These are phyloP conservation scores for Rhynchonycteris naso DNA, from an alignment of 2,797 vertebrate species.

Conservation along the genomic window DNA sequence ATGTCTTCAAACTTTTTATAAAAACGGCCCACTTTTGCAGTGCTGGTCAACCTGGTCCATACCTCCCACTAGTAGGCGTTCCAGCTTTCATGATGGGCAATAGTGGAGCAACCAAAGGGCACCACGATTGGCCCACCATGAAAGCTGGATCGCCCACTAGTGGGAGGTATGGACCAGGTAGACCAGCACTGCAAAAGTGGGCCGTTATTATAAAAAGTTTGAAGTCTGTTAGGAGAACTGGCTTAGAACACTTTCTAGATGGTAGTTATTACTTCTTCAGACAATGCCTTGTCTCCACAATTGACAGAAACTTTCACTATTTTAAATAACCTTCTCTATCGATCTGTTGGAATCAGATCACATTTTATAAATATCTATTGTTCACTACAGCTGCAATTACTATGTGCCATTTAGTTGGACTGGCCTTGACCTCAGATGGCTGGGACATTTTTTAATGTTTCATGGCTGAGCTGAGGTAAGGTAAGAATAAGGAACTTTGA, in stretches of 20 bases:
- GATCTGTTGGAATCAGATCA: conserved; percentile 67
- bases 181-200: no score
- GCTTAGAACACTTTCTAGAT: conserved; percentile 64
- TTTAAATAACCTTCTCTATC: conserved; percentile 80
- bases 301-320: conserved; percentile 61
- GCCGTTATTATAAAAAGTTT: no score
- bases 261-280: conserved; percentile 79
- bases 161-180: no score
- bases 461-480: conserved; percentile 44
- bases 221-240: no score
- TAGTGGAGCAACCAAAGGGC: no score
- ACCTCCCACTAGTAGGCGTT: no score
- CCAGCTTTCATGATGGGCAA: no score
- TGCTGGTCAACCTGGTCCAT: no score
- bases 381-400: conserved; percentile 73
- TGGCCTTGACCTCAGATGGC: conserved; percentile 68
- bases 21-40: no score
- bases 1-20: no score
- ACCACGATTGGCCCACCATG: no score
- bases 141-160: no score
- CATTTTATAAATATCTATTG: conserved; percentile 77
- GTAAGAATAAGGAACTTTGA: conserved; percentile 21
- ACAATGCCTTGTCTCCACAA: conserved; percentile 53
- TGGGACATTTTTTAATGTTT: conserved; percentile 64
- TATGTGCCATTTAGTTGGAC: conserved; percentile 66